Evolutionary conservation across 64 coral and sea anemone species (phyloP), one percentile per base, ranked within the genome.

Genomic region (Stichodactyla mertensii): DNA sequence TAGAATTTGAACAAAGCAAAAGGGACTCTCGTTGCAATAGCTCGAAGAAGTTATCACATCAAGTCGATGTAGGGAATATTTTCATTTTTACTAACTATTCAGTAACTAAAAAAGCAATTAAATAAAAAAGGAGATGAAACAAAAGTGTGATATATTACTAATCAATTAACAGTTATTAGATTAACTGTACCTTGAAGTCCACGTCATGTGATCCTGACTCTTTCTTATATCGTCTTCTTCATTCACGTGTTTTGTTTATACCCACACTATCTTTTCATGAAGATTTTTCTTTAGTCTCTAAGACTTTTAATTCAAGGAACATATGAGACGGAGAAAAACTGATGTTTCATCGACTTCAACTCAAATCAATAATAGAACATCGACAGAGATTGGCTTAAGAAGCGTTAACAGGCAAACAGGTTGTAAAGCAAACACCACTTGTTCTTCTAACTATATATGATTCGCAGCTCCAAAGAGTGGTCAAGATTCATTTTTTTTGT

Each of bases 371-470:
- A 28, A 74, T 31, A 74, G 69, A 74, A 74, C 64, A 9, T 69
- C 5, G 64, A 69, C 18, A 69, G 12, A 74, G 24, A 23, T 74
- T 23, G 69, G 24, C 4, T 36, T 36, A 74, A 31, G 69, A 31
- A 74, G 69, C 69, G 69, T 74, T 74, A 27, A 31, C 27, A 74
- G 27, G 69, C 27, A n/a, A 74, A 69, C 69, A 74, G 69, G 69
- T 74, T 12, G 6, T 8, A 28, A 74, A 74, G 27, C 24, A 74
- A 74, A 74, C 24, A 74, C 8, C 24, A 74, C 69, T 74, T 74
- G 69, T 3, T 31, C 69, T 22, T 23, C 22, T 66, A n/a, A n/a
- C n/a, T n/a, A n/a, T n/a, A 66, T 66, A 66, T 13, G 4, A 66
- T 4, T 45, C 18, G 5, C 62, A 16, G 6, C 14, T 62, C 19